These are phyloP conservation scores for Bufotes viridis DNA, from an alignment of 2,797 vertebrate genomes.

Conservation along the genomic window DNA sequence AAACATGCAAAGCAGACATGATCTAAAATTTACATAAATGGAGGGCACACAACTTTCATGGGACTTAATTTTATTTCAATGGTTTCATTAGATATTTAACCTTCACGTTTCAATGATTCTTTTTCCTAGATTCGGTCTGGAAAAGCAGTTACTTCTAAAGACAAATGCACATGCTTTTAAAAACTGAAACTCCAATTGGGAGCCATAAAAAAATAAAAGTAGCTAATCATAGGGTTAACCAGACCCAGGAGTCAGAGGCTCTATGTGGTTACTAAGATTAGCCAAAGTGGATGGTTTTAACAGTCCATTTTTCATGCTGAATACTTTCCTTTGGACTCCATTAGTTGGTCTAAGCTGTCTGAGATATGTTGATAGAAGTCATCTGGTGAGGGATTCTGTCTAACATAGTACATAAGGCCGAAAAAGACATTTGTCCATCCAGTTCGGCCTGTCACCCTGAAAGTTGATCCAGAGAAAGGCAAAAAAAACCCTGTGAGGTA, in stretches of 20 bases:
- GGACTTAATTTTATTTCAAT: not conserved
- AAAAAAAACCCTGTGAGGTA: no score
- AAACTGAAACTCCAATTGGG: constrained; percentile 8
- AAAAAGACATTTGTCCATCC: no score
- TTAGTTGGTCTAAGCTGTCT: not conserved
- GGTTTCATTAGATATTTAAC: not conserved
- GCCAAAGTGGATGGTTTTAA: not conserved
- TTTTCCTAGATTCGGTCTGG: not conserved
- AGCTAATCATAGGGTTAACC: constrained; percentile 3
- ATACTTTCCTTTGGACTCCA: constrained; percentile 5
- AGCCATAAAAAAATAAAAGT: constrained; percentile 5
- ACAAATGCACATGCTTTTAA: not conserved
- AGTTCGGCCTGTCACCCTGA: no score
- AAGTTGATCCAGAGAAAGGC: no score
- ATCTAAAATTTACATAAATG: not conserved
- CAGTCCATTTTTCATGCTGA: constrained; percentile 5
- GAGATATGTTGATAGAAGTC: not conserved
- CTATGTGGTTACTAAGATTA: not conserved
- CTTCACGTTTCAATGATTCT: not conserved
- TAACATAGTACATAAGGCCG: no score
- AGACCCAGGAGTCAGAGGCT: not conserved
- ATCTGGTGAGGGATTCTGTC: not conserved
- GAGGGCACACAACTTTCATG: no score
- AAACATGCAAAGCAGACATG: not conserved
- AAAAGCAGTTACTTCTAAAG: not conserved